Base-by-base conservation (phyloP, 1,140 invertebrate species). In the Bacillus rossius region DNA sequence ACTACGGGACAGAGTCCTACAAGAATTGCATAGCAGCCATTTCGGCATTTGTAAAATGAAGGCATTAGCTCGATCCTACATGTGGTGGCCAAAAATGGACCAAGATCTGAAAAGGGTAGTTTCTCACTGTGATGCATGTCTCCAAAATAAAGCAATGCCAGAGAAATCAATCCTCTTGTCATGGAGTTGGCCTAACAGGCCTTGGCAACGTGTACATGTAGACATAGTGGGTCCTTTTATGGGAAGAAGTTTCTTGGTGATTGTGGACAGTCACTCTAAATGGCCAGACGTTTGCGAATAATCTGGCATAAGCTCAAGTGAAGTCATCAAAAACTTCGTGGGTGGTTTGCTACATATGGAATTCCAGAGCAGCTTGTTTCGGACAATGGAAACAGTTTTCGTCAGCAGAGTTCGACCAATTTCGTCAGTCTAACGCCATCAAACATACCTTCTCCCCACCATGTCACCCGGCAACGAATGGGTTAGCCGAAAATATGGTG, bases 21-120 rank as follows among this genome's bases (percentile, higher is more conserved):
- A 65, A 23, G 47, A 66, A 37, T 52, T 77, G 4, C 74, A 76
- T 65, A n/a, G n/a, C n/a, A n/a, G 22, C 22, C 72, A 75, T 55
- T 59, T 61, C 14, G 61, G 60, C 13, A 56, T 65, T 19, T 59
- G 61, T n/a, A 67, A 69, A 53, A 77, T 75, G 67, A 80, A 79
- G 61, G 55, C 62, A 1, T 14, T 77, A 13, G 73, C 77, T 3
- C 52, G 73, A 16, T 67, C 57, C 53, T 72, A 77, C 60, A 65
- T 77, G 8, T 80, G 72, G 62, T 80, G 74, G 74, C 72, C 71
- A 2, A 63, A 59, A 17, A 60, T 80, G 1, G 73, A 80, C 58
- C 20, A 38, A 7, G 69, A 75, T 1, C 74, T 79, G 4, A 67
- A 74, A 53, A 42, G 59, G n/a, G 17, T 63, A 10, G 64, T 62